A percentile compares a stretch with the other conserved stretches of the same genome.
phyloP scores from a whole-genome alignment of 2,888 invertebrate species.

The Melikaiella ostensackeni region DNA sequence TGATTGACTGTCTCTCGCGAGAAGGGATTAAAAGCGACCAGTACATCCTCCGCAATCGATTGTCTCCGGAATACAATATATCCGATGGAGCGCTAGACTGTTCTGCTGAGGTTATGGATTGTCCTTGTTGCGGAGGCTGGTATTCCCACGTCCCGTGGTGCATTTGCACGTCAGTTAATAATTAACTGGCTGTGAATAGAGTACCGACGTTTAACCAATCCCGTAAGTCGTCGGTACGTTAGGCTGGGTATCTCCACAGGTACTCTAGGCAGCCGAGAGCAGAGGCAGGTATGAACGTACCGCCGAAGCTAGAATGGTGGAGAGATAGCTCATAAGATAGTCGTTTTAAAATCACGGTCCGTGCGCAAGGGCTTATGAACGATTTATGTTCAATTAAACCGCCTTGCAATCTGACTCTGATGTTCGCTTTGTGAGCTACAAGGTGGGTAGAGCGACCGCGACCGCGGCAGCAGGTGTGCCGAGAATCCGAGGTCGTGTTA shows the following conservation, averaged over 20 bases:
- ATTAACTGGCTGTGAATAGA: conserved; percentile 53
- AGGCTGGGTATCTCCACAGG: conserved; percentile 39
- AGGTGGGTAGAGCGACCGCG: conserved; percentile 57
- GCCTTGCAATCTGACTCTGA: conserved; percentile 65
- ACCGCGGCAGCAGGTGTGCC: conserved; percentile 59
- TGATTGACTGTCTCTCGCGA: conserved; percentile 12
- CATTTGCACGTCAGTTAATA: conserved; percentile 44
- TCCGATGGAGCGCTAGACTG: conserved; percentile 15
- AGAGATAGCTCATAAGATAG: conserved; percentile 67
- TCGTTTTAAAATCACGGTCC: conserved; percentile 62
- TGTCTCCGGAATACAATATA: conserved; percentile 31
- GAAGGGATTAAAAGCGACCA: conserved; percentile 8
- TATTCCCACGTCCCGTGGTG: conserved; percentile 40
- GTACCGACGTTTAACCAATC: conserved; percentile 46
- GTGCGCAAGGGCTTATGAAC: conserved; percentile 62
- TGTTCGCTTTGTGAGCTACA: conserved; percentile 61
- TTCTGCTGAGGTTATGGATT: conserved; percentile 28
- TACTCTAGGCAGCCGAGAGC: conserved; percentile 39
- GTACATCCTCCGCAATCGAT: conserved; percentile 32
- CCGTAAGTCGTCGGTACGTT: conserved; percentile 37
- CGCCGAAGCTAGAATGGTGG: conserved; percentile 53
- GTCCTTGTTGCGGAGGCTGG: conserved; percentile 32
- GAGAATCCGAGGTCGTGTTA: conserved; percentile 54
- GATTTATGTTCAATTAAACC: conserved; percentile 70
- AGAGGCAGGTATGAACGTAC: conserved; percentile 45